Base-by-base conservation (phyloP, 2,797 vertebrate genomes). In the Hydrolagus colliei region DNA sequence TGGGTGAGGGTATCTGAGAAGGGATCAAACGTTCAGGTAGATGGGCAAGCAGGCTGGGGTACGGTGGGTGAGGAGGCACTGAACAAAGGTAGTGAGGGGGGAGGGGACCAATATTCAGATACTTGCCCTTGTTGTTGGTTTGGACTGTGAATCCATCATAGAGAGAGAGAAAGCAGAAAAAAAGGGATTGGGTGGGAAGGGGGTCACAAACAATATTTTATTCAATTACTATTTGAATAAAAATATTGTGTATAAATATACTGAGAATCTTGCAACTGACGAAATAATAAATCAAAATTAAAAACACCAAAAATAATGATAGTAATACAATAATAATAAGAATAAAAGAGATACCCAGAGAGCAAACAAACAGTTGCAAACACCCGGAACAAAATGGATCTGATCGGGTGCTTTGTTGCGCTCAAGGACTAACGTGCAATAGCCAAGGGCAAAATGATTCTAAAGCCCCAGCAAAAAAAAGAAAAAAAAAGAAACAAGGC, bases 141-240 rank as follows among this genome's bases (percentile, higher is more conserved):
- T 91, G 93, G 93, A 95, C 97, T 98, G 96, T 95, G 97, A 97
- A 97, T 99, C 98, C 97, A 95, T 97, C 97, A 98, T 95, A 99
- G 97, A 97, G 96, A 95, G 96, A 95, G 95, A 96, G 97, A 96
- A 97, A 98, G 96, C 97, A 99, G 96, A 95, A 97, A 97, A 98
- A 96, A 96, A 94, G 94, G 92, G 96, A 93, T 91, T 90, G 94
- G 95, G 94, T 94, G 93, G 96, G 94, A 94, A 93, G 92, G 97
- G 95, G 96, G 94, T 98, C 96, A 98, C 97, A 99, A 95, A 98
- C 97, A 99, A 99, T 99, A 99, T 99, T 99, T 99, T 99, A 99
- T 99, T 98, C 97, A 99, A 99, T 98, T 92, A 96, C 93, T 91
- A 92, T 96, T 99, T 99, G 98, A 99, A 99, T 99, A 98, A 99